Base-by-base conservation (phyloP, 2,888 invertebrate genomes). In the Drosophila prolongata region DNA sequence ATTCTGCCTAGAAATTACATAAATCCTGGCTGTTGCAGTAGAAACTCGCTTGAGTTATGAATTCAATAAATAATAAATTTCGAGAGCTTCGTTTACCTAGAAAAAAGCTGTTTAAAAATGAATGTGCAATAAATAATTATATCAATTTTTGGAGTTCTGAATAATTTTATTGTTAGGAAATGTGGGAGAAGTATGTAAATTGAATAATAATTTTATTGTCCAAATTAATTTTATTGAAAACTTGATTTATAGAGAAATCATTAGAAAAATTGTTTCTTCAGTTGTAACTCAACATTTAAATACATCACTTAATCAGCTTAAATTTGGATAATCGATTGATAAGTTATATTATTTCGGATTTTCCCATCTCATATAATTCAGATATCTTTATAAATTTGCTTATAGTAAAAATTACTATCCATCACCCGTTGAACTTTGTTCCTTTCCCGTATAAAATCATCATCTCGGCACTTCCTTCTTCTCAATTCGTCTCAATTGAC, bases 1-100 rank as follows among this genome's bases (percentile, higher is more conserved):
- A 77, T 85, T 24, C 69, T 73, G 82, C 78, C 76, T 73, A 72
- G 81, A 80, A 78, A 77, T 76, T 66, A 66, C 87, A 87, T 87
- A 84, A 84, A 82, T 87, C 61, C 69, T 38, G 5, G 3, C 16
- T 14, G 27, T 19, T 35, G 57, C 37, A 10, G 57, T 60, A 46
- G 49, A 72, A 64, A 75, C 72, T 73, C 61, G 19, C 13, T 5
- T 64, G 47, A 73, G 74, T 61, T 73, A 72, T 65, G 65, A 75
- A 66, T 79, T 75, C 68, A 86, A 86, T 77, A 71, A 71, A 72
- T 62, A 72, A 57, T 35, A 53, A 30, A n/a, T 42, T 35, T 38
- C n/a, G 30, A 27, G 14, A 50, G 13, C 42, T 43, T n/a, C 19
- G 2, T 43, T 54, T 44, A 27, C 13, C 9, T 10, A 13, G 61